Base-by-base conservation (phyloP, 2,113 vertebrate genomes). In the Lepidothrix coronata region DNA sequence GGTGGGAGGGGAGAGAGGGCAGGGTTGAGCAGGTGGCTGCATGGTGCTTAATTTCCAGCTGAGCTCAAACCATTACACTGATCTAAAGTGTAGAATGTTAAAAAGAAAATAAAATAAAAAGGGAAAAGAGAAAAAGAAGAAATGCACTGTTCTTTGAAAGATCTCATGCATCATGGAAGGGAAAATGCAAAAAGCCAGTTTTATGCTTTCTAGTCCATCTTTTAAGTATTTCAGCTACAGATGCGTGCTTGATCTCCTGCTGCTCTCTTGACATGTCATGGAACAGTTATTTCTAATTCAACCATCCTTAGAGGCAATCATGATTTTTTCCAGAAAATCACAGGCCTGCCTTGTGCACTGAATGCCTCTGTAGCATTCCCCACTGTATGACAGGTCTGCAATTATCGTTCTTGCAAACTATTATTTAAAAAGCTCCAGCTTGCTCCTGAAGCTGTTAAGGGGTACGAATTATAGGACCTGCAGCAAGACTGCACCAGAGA, bases 331-430 rank as follows among this genome's bases (percentile, higher is more conserved):
- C 59, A 55, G 43, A 95, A 88, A 86, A 67, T 57, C 5, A 0
- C 18, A 83, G 18, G 24, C 52, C 46, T 92, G 55, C 28, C 30
- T 67, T 71, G 24, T 71, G 66, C 67, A 49, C 63, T 46, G 55
- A 79, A 71, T 70, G 37, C 65, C 51, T 95, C 67, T 91, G 43
- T 68, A 82, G 24, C 35, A 67, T 85, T 93, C 51, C 30, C 6
- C 3, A 63, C 49, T 44, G 13, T 30, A 67, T 82, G 78, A 79
- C 51, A 93, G 59, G 27, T 68, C 67, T 80, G 43, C 44, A 88
- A 96, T 94, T 95, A 95, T 59, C 39, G 63, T 85, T 94, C 59
- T 65, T 89, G 59, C 55, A 90, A 95, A 91, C 46, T 88, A 25
- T 71, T 87, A 73, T 88, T 95, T 88, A n/a, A 94, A 96, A 95